Base-by-base conservation (phyloP, 2,888 invertebrate species). In the Patella pellucida region DNA sequence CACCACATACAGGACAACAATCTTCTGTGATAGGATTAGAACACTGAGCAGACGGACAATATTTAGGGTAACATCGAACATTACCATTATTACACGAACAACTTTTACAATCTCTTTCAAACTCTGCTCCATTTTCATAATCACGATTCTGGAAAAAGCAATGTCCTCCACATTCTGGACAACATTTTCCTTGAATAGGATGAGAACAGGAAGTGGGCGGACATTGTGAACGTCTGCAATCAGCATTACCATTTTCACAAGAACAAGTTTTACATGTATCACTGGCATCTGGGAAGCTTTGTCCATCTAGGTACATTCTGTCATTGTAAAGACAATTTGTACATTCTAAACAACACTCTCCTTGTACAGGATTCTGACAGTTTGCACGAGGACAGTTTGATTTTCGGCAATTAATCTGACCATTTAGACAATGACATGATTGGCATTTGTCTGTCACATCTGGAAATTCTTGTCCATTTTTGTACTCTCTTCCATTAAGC, bases 1-100 rank as follows among this genome's bases (percentile, higher is more conserved):
- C 83, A 2, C 62, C 69, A 80, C 88, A 87, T 11, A 68, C 77
- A 14, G 82, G 85, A 76, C 87, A 87, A 73, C 87, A 87, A 50
- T 82, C 80, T 3, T 76, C 76, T 1, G 62, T 77, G 9, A 81
- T 81, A 7, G 87, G 86, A 76, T 85, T 81, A 11, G 71, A 72
- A 78, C 87, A 87, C 15, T 74, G 52, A 7, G 81, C 79, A 3
- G 76, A 67, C 3, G 81, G 82, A 71, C 88, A 88, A 14, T 69
- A 50, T 19, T 82, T 75, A 9, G 78, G 76, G 16, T 68, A 56
- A 70, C 87, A 87, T 23, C 73, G 73, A 23, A 86, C 75, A 71
- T 75, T 81, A 3, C 85, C 84, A 50, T 80, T 75, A 11, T 19
- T 71, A 62, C 85, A 83, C 0, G 73, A 67, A 70, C 83, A 83